Base-by-base conservation (phyloP, 2,888 invertebrate species). In the Drosophila mercatorum region DNA sequence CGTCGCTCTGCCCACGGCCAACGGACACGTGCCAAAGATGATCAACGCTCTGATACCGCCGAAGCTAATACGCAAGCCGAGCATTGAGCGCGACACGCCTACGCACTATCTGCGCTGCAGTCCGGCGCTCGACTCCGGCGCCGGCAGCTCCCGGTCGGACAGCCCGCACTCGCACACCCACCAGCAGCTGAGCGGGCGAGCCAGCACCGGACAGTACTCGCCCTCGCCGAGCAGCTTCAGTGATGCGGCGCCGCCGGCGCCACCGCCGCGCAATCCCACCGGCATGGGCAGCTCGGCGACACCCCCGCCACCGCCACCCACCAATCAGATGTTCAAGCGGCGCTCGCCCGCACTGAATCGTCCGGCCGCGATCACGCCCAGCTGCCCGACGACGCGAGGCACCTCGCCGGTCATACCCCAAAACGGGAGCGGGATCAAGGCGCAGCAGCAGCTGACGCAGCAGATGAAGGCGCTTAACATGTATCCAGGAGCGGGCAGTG, bases 61-160 rank as follows among this genome's bases (percentile, higher is more conserved):
- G 69, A 97, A 97, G 93, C 94, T 97, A 55, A 97, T 96, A 78
- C 95, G 97, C 59, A 97, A 97, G 92, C 97, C 97, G 44, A 97
- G 97, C 93, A 95, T 98, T 78, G 98, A 98, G 93, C 95, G 97
- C 56, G 97, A 97, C 92, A 93, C 96, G 61, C 95, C 97, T 91
- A 93, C 96, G 68, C 95, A 92, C 72, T 92, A 92, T 81, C 95
- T 96, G 81, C 95, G 97, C 72, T 96, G 97, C 58, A 97, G 97
- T 91, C 97, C 98, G 10, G 97, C 97, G 26, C 93, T 97, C 70
- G 97, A 97, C 91, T 97, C 97, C 62, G 97, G 97, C 22, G 97
- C 97, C 14, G 97, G 97, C 56, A 97, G 97, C 91, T 97, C 97
- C 51, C 94, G 97, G 62, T 98, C 98, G 7, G 98, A 98, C 91